Evolutionary conservation across 2,888 invertebrate species (phyloP).

Genomic region (Eupithecia pulchellata): DNA sequence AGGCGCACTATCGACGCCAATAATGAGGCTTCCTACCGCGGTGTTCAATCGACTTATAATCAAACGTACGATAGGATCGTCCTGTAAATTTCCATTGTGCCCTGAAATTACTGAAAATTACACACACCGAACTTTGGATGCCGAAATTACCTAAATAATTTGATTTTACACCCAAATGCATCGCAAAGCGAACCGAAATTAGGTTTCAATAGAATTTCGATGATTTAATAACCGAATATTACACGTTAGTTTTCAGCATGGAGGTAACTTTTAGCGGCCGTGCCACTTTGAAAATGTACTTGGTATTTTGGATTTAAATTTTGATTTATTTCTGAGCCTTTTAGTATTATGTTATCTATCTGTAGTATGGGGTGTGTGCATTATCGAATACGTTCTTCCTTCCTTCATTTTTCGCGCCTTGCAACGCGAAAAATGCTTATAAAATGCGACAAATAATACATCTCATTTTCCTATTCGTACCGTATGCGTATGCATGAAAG

Average conservation of each 20-base stretch:
- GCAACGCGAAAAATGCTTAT: too few species aligned
- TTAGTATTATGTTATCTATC: too few species aligned
- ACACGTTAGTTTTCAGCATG: conserved; percentile 12
- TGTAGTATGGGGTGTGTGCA: too few species aligned
- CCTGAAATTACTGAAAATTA: conserved; percentile 40
- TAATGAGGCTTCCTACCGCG: conserved; percentile 63
- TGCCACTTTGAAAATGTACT: not conserved
- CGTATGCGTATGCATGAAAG: too few species aligned
- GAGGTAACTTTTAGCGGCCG: not conserved
- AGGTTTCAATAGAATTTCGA: conserved; percentile 38
- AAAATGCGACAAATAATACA: too few species aligned
- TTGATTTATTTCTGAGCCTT: not conserved
- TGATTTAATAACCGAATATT: conserved; percentile 32
- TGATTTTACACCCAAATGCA: conserved; percentile 36
- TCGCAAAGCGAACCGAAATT: conserved; percentile 35
- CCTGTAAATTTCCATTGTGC: conserved; percentile 36
- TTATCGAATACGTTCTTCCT: too few species aligned
- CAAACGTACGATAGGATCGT: conserved; percentile 72
- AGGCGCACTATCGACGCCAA: conserved; percentile 57
- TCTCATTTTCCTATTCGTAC: too few species aligned
- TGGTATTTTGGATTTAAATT: not conserved
- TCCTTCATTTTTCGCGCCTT: too few species aligned
- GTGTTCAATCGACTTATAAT: conserved; percentile 74
- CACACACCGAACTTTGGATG: conserved; percentile 31
- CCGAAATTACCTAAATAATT: conserved; percentile 34